Percentiles rank a stretch among this genome's conserved stretches.
phyloP scores from a whole-genome alignment of 2,113 vertebrate species.

The Triplophysa dalaica region DNA sequence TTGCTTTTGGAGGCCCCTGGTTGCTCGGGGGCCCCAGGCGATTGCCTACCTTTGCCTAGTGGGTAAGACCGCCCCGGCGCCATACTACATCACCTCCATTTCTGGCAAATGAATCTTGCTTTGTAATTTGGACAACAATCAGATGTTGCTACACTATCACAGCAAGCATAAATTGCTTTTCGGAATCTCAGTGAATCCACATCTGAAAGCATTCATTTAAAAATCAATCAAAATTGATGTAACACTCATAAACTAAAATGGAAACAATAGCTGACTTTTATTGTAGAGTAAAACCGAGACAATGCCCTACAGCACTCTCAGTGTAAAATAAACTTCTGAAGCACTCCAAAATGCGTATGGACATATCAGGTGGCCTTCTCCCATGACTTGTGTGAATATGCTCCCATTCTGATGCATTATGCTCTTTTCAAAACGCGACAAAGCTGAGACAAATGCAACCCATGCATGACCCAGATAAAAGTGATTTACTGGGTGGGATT shows the following conservation, averaged over 20 bases:
- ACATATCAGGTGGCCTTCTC: conserved; percentile 16
- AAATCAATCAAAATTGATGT: background rate
- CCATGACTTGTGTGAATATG: background rate
- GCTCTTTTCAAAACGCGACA: conserved; percentile 10
- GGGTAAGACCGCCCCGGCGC: no score
- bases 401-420: background rate
- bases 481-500: conserved; percentile 3
- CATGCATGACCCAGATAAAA: conserved; percentile 3
- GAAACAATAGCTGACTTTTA: background rate
- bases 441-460: background rate
- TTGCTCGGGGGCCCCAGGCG: no score
- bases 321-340: conserved; percentile 27
- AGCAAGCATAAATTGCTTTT: background rate
- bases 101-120: no score
- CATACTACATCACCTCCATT: no score
- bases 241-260: background rate
- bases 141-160: no score
- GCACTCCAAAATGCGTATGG: conserved; percentile 1
- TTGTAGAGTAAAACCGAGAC: background rate
- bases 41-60: no score
- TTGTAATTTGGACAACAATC: no score
- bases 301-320: background rate
- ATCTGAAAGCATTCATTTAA: background rate
- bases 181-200: background rate
- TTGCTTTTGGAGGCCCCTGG: no score